A percentile compares a stretch with the other conserved stretches of the same genome.
These are phyloP conservation scores for Drosophila meridionalis DNA, from an alignment of 2,888 invertebrate species.

Conservation along the genomic window DNA sequence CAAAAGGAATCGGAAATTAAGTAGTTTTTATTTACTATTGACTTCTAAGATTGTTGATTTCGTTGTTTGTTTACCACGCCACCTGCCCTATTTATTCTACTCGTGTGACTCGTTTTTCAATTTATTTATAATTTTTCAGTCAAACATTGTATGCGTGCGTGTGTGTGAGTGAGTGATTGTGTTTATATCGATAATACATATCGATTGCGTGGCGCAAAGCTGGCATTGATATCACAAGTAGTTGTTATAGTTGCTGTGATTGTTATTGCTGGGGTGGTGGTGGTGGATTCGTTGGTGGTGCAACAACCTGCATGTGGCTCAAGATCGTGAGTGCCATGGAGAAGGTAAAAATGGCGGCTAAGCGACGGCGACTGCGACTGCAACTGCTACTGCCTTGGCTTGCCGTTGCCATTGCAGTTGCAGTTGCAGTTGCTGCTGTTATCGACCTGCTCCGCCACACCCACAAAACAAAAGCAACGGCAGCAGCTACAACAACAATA, in stretches of 20 bases:
- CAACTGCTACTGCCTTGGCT: background rate
- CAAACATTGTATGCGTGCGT: conserved; percentile 6
- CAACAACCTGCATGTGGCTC: conserved; percentile 84
- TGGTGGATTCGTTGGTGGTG: conserved; percentile 58
- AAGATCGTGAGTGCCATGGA: conserved; percentile 78
- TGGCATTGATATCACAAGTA: conserved; percentile 47
- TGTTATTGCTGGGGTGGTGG: conserved; percentile 30
- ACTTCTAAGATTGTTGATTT: conserved; percentile 8
- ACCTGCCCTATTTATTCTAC: conserved; percentile 29
- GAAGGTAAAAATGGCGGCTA: conserved; percentile 76
- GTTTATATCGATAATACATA: conserved; percentile 46
- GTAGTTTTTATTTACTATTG: conserved; percentile 23
- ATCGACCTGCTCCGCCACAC: conserved; percentile 62
- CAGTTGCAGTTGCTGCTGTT: conserved; percentile 37
- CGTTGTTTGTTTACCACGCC: conserved; percentile 24
- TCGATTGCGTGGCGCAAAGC: conserved; percentile 43
- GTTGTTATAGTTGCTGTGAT: conserved; percentile 14
- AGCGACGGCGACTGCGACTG: conserved; percentile 36
- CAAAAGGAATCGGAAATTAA: background rate
- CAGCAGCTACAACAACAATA: conserved; percentile 21
- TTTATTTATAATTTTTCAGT: conserved; percentile 32
- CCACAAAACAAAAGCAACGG: conserved; percentile 47
- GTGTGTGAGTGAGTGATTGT: conserved; percentile 9
- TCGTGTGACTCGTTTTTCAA: conserved; percentile 24
- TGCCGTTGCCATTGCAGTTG: conserved; percentile 3